Base-by-base conservation (phyloP, 2,888 invertebrate species). In the Lepidochitona cinerea region DNA sequence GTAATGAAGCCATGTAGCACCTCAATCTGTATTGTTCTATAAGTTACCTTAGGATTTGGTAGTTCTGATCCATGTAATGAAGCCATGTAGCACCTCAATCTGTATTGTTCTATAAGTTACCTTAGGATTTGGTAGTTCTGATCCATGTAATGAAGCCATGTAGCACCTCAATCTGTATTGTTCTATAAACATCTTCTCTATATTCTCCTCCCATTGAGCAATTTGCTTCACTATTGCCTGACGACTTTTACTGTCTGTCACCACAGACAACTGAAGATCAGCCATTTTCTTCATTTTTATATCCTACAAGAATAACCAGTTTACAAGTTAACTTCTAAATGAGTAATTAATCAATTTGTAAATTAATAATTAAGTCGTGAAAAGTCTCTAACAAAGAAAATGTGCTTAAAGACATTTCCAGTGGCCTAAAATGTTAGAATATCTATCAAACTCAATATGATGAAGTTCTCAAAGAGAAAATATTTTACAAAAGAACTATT, bases 281-380 rank as follows among this genome's bases (percentile, higher is more conserved):
- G 98, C 97, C 98, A 98, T 98, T 90, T 98, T 97, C 91, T 97
- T 97, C 92, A 98, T 92, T 91, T 98, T 98, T 90, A 96, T 96
- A 92, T 98, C 98, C 98, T 98, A n/a, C n/a, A n/a, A n/a, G n/a
- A n/a, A n/a, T n/a, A n/a, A n/a, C n/a, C n/a, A n/a, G n/a, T n/a
- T n/a, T n/a, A n/a, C n/a, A n/a, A n/a, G n/a, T n/a, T n/a, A n/a
- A n/a, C n/a, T n/a, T n/a, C n/a, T n/a, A n/a, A n/a, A n/a, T n/a
- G n/a, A n/a, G n/a, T n/a, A n/a, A n/a, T n/a, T n/a, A n/a, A n/a
- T n/a, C n/a, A n/a, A n/a, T n/a, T n/a, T n/a, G n/a, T n/a, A n/a
- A n/a, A n/a, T n/a, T n/a, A n/a, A n/a, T n/a, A n/a, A n/a, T n/a
- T n/a, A n/a, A n/a, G n/a, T n/a, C n/a, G n/a, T n/a, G n/a, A n/a